Evolutionary conservation across 1,140 invertebrate species (phyloP).

Genomic region (Drosophila bifasciata): DNA sequence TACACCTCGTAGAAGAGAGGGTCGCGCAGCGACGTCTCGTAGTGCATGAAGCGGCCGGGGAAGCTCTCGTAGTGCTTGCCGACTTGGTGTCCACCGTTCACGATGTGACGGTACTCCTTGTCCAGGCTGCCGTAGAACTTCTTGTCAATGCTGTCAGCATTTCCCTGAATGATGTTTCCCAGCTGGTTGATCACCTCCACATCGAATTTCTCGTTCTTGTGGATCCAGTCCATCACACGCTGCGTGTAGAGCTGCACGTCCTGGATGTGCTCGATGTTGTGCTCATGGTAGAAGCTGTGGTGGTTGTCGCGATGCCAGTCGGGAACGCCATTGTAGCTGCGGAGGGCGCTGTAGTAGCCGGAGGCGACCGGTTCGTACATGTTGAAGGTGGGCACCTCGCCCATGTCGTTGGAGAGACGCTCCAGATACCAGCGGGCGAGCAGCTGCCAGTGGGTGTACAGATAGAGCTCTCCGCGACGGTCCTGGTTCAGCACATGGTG

Average conservation of each 20-base stretch:
- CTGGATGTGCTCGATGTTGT: constrained; percentile 85
- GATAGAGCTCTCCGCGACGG: constrained; percentile 87
- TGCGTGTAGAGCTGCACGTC: constrained; percentile 85
- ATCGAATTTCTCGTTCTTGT: constrained; percentile 85
- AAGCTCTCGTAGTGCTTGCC: constrained; percentile 79
- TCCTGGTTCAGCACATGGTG: constrained; percentile 85
- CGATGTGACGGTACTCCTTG: constrained; percentile 76
- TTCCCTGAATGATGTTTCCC: constrained; percentile 85
- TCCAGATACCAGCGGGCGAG: constrained; percentile 88
- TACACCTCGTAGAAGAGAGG: constrained; percentile 88
- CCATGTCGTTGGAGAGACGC: constrained; percentile 87
- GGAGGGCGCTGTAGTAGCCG: constrained; percentile 87
- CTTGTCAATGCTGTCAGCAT: constrained; percentile 85
- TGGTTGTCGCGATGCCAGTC: constrained; percentile 87
- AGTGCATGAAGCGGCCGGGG: constrained; percentile 85
- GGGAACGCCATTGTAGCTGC: constrained; percentile 87
- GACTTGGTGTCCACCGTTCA: constrained; percentile 81
- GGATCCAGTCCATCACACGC: constrained; percentile 88
- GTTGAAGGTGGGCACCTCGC: constrained; percentile 87
- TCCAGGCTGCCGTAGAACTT: constrained; percentile 85
- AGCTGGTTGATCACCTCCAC: constrained; percentile 85
- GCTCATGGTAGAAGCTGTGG: constrained; percentile 84
- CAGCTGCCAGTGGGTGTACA: constrained; percentile 87
- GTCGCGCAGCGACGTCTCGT: constrained; percentile 87
- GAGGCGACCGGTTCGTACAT: constrained; percentile 85